A percentile compares a stretch with the other conserved stretches of the same genome.
Evolutionary conservation across 2,797 vertebrate species (phyloP).

Genomic region (Catostomus latipinnis): DNA sequence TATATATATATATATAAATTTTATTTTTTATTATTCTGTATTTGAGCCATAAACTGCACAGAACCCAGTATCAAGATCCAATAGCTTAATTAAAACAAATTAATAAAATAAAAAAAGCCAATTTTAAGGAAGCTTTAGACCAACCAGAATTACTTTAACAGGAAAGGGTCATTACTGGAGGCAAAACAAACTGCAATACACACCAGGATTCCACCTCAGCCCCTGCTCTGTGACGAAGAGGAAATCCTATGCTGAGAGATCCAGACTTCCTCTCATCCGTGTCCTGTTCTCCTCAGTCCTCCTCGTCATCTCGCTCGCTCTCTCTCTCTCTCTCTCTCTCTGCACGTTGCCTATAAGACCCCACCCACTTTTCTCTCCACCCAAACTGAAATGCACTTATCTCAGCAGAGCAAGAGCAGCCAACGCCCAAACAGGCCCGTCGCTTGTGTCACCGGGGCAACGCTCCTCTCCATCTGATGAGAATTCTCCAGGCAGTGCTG

Average conservation of each 20-base stretch:
- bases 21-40: too few relatives aligned
- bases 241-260: conserved; percentile 54
- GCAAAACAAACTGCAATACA: background rate
- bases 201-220: conserved; percentile 26
- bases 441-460: conserved; percentile 56
- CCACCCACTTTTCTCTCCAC: conserved; percentile 58
- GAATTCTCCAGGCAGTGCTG: conserved; percentile 48
- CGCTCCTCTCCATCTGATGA: conserved; percentile 53
- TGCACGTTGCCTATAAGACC: conserved; percentile 68
- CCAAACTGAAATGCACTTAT: conserved; percentile 69
- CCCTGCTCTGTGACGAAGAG: conserved; percentile 49
- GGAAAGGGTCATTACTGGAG: too few relatives aligned
- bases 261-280: conserved; percentile 30
- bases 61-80: background rate
- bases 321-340: conserved; percentile 61
- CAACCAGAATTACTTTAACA: background rate
- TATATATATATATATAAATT: too few relatives aligned
- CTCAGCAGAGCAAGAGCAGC: conserved; percentile 73
- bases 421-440: conserved; percentile 74
- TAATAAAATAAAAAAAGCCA: too few relatives aligned
- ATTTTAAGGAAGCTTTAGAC: background rate
- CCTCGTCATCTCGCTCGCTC: background rate
- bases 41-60: conserved; percentile 2
- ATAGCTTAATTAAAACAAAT: background rate
- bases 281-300: conserved; percentile 10